Evolutionary conservation across 2,797 vertebrate species (phyloP).

Genomic region (Lagocephalus sceleratus): DNA sequence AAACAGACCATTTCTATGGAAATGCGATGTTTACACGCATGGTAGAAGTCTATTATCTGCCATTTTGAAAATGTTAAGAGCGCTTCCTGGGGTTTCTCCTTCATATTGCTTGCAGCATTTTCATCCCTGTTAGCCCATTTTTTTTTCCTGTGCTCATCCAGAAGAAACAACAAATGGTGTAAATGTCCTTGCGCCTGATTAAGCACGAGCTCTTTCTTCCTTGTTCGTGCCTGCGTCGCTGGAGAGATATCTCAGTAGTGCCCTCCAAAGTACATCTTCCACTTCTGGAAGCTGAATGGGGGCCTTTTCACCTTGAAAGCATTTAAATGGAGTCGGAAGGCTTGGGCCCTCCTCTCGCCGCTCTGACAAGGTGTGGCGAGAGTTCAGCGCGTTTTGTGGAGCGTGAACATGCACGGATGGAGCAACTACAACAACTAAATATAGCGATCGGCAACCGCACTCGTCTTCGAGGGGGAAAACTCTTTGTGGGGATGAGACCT

Average conservation of each 20-base stretch:
- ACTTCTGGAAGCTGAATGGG: constrained; percentile 47
- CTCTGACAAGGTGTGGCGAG: constrained; percentile 59
- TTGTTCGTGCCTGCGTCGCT: constrained; percentile 30
- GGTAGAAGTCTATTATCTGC: constrained; percentile 74
- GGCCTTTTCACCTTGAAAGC: constrained; percentile 68
- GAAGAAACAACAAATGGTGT: constrained; percentile 71
- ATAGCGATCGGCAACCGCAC: constrained; percentile 56
- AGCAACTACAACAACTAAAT: constrained; percentile 16
- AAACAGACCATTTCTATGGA: constrained; percentile 75
- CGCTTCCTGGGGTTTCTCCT: constrained; percentile 47
- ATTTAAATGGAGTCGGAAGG: constrained; percentile 62
- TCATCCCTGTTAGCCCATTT: constrained; percentile 41
- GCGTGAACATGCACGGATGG: constrained; percentile 49
- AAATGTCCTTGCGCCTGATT: constrained; percentile 69
- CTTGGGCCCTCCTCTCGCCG: constrained; percentile 46
- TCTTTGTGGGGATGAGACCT: constrained; percentile 27
- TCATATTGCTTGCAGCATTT: constrained; percentile 53
- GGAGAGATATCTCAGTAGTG: constrained; percentile 44
- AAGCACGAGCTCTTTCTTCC: constrained; percentile 48
- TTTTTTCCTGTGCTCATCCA: constrained; percentile 51
- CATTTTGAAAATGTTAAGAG: constrained; percentile 70
- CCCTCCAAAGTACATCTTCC: constrained; percentile 45
- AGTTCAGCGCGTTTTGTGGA: constrained; percentile 57
- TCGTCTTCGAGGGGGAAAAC: constrained; percentile 21
- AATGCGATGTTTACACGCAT: constrained; percentile 77